Conservation (phyloP, 2,888 invertebrate genomes). For the Leistus spinibarbis region DNA sequence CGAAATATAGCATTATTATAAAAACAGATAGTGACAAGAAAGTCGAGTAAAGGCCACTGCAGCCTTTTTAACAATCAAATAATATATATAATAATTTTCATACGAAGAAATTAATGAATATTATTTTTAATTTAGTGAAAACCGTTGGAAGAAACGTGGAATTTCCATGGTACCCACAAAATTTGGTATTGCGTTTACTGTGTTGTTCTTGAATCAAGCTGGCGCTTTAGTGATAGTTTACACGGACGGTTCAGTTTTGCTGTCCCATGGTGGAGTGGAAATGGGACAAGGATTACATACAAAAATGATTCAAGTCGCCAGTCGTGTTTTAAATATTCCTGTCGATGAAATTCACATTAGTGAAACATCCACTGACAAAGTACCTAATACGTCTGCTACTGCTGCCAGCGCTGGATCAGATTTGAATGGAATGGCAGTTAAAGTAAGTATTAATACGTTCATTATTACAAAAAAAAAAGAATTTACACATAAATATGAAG, state of each 20-base stretch:
- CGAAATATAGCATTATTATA: too few species aligned
- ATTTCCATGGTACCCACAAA: conserved; percentile 81
- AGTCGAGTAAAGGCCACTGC: too few species aligned
- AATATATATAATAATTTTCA: conserved; percentile 27
- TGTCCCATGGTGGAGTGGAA: conserved; percentile 93
- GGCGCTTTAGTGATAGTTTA: conserved; percentile 90
- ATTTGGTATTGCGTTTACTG: conserved; percentile 84
- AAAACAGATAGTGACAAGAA: too few species aligned
- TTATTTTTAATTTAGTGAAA: conserved; percentile 62
- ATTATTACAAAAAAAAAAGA: too few species aligned
- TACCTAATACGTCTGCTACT: conserved; percentile 88
- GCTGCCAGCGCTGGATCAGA: conserved; percentile 90
- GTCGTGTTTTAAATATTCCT: conserved; percentile 72
- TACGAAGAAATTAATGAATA: neutral
- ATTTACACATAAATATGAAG: too few species aligned
- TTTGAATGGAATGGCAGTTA: conserved; percentile 88
- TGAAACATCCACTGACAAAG: conserved; percentile 88
- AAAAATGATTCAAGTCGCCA: conserved; percentile 93
- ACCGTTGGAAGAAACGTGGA: conserved; percentile 88
- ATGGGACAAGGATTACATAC: conserved; percentile 97
- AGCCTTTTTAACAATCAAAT: too few species aligned
- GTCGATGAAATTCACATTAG: conserved; percentile 76
- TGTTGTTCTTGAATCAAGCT: conserved; percentile 78
- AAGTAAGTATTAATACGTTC: conserved; percentile 64
- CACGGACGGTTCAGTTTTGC: conserved; percentile 83